Evolutionary conservation across 2,113 vertebrate genomes (phyloP).

Genomic region (Aspidoscelis tigris): DNA sequence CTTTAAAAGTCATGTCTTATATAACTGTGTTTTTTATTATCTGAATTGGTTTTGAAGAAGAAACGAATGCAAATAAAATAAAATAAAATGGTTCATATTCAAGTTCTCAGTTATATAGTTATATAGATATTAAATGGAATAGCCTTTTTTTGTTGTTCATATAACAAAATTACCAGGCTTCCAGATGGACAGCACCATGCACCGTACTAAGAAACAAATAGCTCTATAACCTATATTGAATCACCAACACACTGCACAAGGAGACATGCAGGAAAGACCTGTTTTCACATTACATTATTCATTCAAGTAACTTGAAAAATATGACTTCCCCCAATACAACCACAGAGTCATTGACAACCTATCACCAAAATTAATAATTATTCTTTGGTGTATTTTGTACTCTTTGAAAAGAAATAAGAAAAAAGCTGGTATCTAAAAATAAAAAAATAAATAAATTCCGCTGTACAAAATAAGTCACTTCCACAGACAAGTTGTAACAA

Average conservation of each 20-base stretch:
- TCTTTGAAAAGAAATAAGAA: constrained; percentile 71
- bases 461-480: constrained; percentile 92
- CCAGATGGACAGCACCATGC: constrained; percentile 87
- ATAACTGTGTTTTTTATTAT: constrained; percentile 65
- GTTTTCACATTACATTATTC: constrained; percentile 90
- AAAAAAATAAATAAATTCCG: constrained; percentile 98
- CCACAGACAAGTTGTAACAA: constrained; percentile 82
- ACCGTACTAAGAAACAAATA: constrained; percentile 83
- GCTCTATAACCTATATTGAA: constrained; percentile 75
- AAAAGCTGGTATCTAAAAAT: constrained; percentile 72
- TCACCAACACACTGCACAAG: constrained; percentile 78
- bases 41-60: constrained; percentile 69
- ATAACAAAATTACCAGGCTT: constrained; percentile 76
- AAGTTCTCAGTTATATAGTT: constrained; percentile 71
- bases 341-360: constrained; percentile 82
- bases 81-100: constrained; percentile 72
- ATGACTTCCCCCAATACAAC: constrained; percentile 48
- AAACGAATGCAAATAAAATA: constrained; percentile 69
- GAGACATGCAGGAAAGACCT: constrained; percentile 88
- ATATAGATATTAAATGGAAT: constrained; percentile 63
- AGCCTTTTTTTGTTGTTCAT: constrained; percentile 66
- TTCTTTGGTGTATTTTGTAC: constrained; percentile 98
- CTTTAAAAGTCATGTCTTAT: constrained; percentile 65
- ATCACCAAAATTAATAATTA: constrained; percentile 92
- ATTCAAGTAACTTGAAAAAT: constrained; percentile 92